phyloP scores from a whole-genome alignment of 2,113 vertebrate genomes.

The Otocyon megalotis region DNA sequence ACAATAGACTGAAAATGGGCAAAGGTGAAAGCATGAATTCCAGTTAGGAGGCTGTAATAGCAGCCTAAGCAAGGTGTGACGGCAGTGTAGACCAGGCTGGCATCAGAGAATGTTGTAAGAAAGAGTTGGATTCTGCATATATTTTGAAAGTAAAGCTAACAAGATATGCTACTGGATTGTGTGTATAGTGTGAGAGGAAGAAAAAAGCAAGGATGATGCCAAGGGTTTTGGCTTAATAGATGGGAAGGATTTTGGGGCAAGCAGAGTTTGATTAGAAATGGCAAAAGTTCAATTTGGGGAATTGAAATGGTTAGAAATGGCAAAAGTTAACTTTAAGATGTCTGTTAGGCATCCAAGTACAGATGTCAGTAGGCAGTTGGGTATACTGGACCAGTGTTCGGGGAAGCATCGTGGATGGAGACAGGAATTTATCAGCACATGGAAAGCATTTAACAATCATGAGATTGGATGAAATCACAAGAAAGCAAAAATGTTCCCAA shows the following conservation, averaged over 20 bases:
- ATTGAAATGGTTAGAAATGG: not conserved
- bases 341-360: not conserved
- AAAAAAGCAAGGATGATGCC: not conserved
- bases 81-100: not conserved
- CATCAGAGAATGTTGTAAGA: not conserved
- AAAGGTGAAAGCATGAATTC: not conserved
- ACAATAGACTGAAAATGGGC: not conserved
- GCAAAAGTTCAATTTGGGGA: not conserved
- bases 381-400: not conserved
- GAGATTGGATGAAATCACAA: not conserved
- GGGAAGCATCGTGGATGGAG: not conserved
- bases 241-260: not conserved
- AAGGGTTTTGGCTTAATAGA: not conserved
- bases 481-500: not conserved
- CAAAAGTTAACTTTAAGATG: not conserved
- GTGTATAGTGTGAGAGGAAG: not conserved
- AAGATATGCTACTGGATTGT: not conserved
- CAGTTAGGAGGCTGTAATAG: not conserved
- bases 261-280: not conserved
- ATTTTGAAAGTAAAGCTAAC: not conserved
- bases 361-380: not conserved
- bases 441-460: not conserved
- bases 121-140: not conserved
- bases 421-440: not conserved
- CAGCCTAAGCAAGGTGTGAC: not conserved